Base-by-base conservation (phyloP, 2,797 vertebrate species). In the Gymnoscopelus braueri region DNA sequence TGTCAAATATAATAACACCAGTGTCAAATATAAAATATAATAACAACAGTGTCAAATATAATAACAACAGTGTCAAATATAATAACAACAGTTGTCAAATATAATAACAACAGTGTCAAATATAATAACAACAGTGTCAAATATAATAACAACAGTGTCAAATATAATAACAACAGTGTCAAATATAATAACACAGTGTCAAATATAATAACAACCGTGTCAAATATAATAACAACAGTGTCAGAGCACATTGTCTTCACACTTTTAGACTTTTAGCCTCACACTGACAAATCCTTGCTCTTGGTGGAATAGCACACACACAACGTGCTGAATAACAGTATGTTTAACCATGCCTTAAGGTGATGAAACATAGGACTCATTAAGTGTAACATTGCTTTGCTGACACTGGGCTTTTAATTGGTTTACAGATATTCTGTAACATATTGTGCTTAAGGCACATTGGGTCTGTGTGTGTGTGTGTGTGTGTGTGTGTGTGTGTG, bases 351-450 rank as follows among this genome's bases (percentile, higher is more conserved):
- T 60, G 67, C 60, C 69, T 78, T 52, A 49, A 67, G 71, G 78
- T 62, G 32, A 53, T 7, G 44, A 52, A 54, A 29, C 1, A 1
- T 47, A 3, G 51, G 29, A 4, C 54, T 74, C 74, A 81, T 73
- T 77, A 79, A 19, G 29, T 56, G 60, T 50, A 35, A 32, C 35
- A 57, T 60, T 56, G 2, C 39, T 44, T 10, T 44, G 39, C 58
- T 14, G 50, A 74, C 68, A 39, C 26, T 26, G 53, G 44, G 29
- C 60, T 56, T 49, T 78, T 71, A 84, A 77, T 80, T 81, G 79
- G 60, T 71, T 58, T 49, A 83, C 76, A 74, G 68, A 76, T 72
- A 61, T 50, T 52, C 61, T 50, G 39, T 60, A 12, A 29, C 55
- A n/a, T 9, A 47, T 8, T 32, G 58, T 59, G 69, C 60, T 35